A percentile compares a stretch with the other conserved stretches of the same genome.
phyloP scores from a whole-genome alignment of 2,113 vertebrate species.

The Pyrgilauda ruficollis region DNA sequence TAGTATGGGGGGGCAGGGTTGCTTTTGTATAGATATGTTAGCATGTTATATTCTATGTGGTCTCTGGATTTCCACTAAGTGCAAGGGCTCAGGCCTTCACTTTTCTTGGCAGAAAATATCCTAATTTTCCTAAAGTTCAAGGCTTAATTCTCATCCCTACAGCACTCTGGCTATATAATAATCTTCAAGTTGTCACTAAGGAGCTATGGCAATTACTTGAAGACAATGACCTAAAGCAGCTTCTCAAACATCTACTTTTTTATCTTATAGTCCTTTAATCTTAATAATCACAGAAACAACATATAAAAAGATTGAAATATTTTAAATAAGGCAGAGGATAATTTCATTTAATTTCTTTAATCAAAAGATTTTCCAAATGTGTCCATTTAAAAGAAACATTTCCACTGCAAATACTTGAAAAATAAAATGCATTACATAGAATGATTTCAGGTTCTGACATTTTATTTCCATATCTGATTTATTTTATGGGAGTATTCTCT shows the following conservation, averaged over 20 bases:
- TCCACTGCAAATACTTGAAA: neutral
- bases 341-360: neutral
- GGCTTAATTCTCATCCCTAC: neutral
- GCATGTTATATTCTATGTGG: neutral
- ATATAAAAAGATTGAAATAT: neutral
- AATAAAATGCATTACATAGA: neutral
- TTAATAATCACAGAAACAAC: neutral
- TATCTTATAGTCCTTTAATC: neutral
- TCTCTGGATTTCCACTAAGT: neutral
- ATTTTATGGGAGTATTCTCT: neutral
- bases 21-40: neutral
- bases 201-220: neutral
- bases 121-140: neutral
- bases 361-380: neutral
- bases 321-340: neutral
- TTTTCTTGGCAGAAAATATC: neutral
- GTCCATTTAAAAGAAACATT: neutral
- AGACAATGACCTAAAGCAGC: neutral
- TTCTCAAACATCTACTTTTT: neutral
- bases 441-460: neutral
- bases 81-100: neutral
- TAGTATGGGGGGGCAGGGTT: neutral
- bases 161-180: neutral
- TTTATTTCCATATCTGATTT: neutral
- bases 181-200: neutral